Evolutionary conservation across 2,113 vertebrate species (phyloP), one percentile per base, ranked within the genome.

Genomic region (Benitochromis conjunctus): DNA sequence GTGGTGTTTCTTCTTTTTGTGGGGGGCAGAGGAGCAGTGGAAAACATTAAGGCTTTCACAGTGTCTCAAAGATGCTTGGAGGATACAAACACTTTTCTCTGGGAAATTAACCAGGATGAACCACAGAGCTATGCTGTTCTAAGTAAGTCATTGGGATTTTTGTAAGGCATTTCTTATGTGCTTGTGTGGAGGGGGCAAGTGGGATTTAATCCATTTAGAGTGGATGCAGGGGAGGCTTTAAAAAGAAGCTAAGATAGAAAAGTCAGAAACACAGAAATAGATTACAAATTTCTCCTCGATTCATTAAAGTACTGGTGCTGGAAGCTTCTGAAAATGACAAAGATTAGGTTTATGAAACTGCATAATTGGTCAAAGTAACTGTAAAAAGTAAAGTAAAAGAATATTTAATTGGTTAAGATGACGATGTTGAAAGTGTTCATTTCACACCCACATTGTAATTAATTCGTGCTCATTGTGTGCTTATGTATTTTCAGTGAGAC

Each of bases 81-180:
- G 84, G 97, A 97, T 38, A 95, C 94, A 31, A 55, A 86, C 3
- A 82, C 88, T 29, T 97, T 97, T 84, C 95, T 98, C 62, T 86
- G 78, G 55, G 97, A 98, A 77, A 89, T 98, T 34, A 95, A 96
- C 66, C 95, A 95, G 58, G 91, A 91, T 79, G 87, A 84, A 7
- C 97, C 97, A 34, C 94, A 95, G 83, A 89, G 95, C 55, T 97
- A 97, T n/a, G 96, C 97, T 14, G 92, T 96, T 41, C 89, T 92
- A 87, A 97, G 97, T 98, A 96, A 98, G 97, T 97, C 34, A 11
- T 57, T 19, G 24, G 71, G 18, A 46, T 13, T 86, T 79, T 83
- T 84, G 34, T 9, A 12, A 26, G 2, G 19, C 21, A 12, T 71
- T 55, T 41, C 43, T 48, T 48, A 48, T 48, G 24, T 4, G 2